Percentiles rank a stretch among this genome's conserved stretches.
phyloP scores from a whole-genome alignment of 2,113 vertebrate species.

The Chamaetylas fuelleborni region DNA sequence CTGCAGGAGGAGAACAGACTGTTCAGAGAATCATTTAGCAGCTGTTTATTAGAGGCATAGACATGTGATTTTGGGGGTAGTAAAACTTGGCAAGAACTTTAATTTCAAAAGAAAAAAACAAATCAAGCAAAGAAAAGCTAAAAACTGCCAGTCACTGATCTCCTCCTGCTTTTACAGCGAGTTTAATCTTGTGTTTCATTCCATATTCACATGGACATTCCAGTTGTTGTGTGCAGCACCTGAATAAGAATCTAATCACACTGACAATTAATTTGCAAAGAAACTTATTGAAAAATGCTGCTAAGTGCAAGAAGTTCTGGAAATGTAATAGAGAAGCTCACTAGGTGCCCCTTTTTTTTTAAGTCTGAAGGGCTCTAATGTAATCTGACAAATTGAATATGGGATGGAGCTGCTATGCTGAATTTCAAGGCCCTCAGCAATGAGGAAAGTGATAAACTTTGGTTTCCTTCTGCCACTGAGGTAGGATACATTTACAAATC shows the following conservation, averaged over 20 bases:
- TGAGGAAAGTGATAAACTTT: background rate
- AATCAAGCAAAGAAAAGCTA: background rate
- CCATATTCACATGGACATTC: background rate
- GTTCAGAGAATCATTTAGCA: background rate
- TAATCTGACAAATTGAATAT: background rate
- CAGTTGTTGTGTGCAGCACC: background rate
- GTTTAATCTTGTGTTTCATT: background rate
- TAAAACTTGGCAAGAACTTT: background rate
- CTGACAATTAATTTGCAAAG: constrained; percentile 8
- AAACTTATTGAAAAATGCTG: background rate
- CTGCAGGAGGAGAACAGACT: background rate
- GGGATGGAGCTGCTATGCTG: background rate
- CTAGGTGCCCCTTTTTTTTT: background rate
- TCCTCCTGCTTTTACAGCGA: background rate
- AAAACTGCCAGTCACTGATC: background rate
- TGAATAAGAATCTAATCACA: background rate
- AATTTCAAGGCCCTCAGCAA: background rate
- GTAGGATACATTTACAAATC: background rate
- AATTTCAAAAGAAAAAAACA: background rate
- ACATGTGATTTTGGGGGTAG: background rate
- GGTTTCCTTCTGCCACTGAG: background rate
- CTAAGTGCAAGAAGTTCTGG: background rate
- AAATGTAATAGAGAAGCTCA: background rate
- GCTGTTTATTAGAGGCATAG: background rate
- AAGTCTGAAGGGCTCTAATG: background rate